Evolutionary conservation across 2,113 vertebrate species (phyloP).

Genomic region (Pedetes capensis): DNA sequence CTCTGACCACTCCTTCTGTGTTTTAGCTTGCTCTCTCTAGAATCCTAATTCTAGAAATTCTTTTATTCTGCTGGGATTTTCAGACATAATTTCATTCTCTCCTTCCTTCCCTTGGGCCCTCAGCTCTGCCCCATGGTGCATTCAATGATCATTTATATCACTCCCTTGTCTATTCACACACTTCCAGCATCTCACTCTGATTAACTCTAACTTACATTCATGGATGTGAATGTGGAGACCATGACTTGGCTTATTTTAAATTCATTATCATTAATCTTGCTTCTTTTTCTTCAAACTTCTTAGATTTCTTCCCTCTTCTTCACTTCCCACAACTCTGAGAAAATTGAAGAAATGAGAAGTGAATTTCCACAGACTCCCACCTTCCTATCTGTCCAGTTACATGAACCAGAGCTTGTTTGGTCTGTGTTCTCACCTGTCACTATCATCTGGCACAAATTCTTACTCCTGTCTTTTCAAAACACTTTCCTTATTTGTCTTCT

Average conservation of each 20-base stretch:
- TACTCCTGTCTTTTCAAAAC: not conserved
- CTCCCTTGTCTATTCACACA: not conserved
- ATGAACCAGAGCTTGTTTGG: not conserved
- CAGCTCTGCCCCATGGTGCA: not conserved
- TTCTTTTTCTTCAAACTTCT: not conserved
- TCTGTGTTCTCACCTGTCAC: not conserved
- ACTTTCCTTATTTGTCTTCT: not conserved
- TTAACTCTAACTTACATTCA: not conserved
- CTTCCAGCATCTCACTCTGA: not conserved
- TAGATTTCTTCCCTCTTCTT: not conserved
- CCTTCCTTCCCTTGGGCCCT: not conserved
- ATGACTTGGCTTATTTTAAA: not conserved
- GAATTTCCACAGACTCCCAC: not conserved
- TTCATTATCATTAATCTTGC: not conserved
- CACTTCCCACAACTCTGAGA: not conserved
- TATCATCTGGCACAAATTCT: not conserved
- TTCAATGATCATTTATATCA: not conserved
- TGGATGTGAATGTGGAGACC: not conserved
- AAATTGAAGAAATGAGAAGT: not conserved
- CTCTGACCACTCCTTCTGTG: not conserved
- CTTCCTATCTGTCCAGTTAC: not conserved
- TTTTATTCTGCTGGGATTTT: not conserved
- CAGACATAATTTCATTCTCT: not conserved
- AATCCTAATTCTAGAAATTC: not conserved
- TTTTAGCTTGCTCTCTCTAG: not conserved